Percentiles rank a stretch among this genome's conserved stretches.
These are phyloP conservation scores for Gallinago jamesoni DNA, from an alignment of 2,113 vertebrate species.

Conservation along the genomic window DNA sequence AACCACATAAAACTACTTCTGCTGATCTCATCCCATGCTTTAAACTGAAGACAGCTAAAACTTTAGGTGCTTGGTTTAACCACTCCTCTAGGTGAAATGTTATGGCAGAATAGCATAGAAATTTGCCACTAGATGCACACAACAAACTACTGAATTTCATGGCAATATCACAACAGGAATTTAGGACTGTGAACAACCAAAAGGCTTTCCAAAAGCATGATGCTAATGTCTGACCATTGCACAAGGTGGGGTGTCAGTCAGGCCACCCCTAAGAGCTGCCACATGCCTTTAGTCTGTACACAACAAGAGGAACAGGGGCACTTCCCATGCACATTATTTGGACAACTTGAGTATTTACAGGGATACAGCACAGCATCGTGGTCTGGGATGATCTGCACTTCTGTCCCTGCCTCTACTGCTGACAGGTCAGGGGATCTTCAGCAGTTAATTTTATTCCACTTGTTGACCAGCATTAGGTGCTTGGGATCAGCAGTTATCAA, in stretches of 20 bases:
- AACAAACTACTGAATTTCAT: neutral
- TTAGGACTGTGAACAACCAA: neutral
- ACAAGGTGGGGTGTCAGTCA: neutral
- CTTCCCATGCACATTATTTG: rapidly evolving
- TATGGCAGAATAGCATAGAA: rapidly evolving
- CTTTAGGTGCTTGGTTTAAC: neutral
- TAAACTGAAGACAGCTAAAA: neutral
- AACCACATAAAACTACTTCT: neutral
- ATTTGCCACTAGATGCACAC: neutral
- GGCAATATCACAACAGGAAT: neutral
- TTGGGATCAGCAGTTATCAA: neutral
- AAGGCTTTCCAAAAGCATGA: neutral
- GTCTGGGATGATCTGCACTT: rapidly evolving
- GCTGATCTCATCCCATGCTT: neutral
- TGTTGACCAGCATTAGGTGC: rapidly evolving
- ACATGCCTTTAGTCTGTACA: rapidly evolving
- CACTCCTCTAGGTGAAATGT: neutral
- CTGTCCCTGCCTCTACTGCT: neutral
- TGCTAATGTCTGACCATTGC: neutral
- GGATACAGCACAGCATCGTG: rapidly evolving
- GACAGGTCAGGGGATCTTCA: neutral
- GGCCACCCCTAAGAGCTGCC: neutral
- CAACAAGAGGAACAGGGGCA: rapidly evolving
- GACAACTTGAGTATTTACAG: rapidly evolving
- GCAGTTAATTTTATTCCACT: neutral